phyloP scores from a whole-genome alignment of 2,113 vertebrate species.

The Eptatretus burgeri region DNA sequence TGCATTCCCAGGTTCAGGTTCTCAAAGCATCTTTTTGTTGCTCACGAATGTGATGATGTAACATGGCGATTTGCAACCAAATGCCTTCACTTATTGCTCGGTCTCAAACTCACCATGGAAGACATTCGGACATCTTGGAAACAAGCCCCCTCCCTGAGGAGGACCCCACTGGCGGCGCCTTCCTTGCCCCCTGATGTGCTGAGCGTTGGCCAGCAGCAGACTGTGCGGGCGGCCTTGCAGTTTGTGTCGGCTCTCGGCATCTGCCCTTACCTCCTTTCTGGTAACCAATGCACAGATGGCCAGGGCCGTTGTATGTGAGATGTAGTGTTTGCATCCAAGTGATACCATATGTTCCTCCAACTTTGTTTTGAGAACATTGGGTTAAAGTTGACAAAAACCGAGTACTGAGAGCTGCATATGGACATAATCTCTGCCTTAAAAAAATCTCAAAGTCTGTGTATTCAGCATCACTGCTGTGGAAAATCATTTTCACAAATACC shows the following conservation, averaged over 20 bases:
- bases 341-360: background rate
- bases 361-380: background rate
- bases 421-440: background rate
- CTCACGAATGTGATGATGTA: constrained; percentile 13
- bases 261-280: constrained; percentile 29
- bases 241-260: constrained; percentile 41
- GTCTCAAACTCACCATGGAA: constrained; percentile 23
- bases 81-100: constrained; percentile 27
- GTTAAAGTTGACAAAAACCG: too few relatives aligned
- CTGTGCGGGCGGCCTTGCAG: constrained; percentile 25
- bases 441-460: background rate
- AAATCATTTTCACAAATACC: too few relatives aligned
- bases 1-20: background rate
- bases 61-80: constrained; percentile 35
- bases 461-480: background rate
- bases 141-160: constrained; percentile 14
- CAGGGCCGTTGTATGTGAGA: background rate
- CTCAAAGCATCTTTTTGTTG: background rate
- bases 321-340: background rate
- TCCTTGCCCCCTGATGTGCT: constrained; percentile 42
- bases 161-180: constrained; percentile 17
- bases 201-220: constrained; percentile 35
- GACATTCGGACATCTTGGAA: constrained; percentile 15
- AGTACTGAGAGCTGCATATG: background rate
- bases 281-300: background rate